Evolutionary conservation across 2,113 vertebrate genomes (phyloP).

Genomic region (Percopsis transmontana): DNA sequence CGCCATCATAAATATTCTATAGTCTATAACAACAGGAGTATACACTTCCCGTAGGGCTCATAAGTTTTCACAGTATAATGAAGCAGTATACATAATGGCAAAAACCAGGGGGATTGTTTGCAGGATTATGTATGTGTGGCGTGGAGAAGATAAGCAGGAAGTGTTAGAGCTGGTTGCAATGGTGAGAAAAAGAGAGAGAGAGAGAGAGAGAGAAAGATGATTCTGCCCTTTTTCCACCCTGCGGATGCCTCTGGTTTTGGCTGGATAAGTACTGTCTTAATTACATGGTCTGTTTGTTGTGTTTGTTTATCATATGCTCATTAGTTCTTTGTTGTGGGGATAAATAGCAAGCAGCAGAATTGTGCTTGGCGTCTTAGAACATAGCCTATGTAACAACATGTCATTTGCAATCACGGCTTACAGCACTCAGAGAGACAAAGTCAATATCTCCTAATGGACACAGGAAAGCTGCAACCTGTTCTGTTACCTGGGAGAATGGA

Average conservation of each 20-base stretch:
- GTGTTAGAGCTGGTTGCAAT: neutral
- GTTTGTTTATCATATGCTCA: conserved; percentile 54
- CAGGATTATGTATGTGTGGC: conserved; percentile 34
- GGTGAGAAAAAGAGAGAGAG: neutral
- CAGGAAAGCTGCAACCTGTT: conserved; percentile 52
- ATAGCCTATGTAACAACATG: conserved; percentile 48
- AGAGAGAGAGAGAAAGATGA: neutral
- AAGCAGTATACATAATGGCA: conserved; percentile 20
- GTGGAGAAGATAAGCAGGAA: conserved; percentile 39
- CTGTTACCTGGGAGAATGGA: conserved; percentile 19
- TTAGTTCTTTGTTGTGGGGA: conserved; percentile 42
- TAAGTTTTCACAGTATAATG: conserved; percentile 32
- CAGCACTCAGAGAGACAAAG: conserved; percentile 57
- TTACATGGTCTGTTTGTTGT: conserved; percentile 67
- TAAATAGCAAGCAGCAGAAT: conserved; percentile 55
- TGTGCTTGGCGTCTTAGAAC: conserved; percentile 60
- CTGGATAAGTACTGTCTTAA: conserved; percentile 61
- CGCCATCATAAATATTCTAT: neutral
- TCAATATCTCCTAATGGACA: conserved; percentile 67
- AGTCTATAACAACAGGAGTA: neutral
- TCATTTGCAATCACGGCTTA: conserved; percentile 67
- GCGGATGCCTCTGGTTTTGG: conserved; percentile 34
- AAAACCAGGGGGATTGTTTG: conserved; percentile 22
- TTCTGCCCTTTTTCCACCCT: neutral
- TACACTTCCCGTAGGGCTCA: conserved; percentile 39